Evolutionary conservation across 2,797 vertebrate genomes (phyloP).

Genomic region (Tapirus indicus): DNA sequence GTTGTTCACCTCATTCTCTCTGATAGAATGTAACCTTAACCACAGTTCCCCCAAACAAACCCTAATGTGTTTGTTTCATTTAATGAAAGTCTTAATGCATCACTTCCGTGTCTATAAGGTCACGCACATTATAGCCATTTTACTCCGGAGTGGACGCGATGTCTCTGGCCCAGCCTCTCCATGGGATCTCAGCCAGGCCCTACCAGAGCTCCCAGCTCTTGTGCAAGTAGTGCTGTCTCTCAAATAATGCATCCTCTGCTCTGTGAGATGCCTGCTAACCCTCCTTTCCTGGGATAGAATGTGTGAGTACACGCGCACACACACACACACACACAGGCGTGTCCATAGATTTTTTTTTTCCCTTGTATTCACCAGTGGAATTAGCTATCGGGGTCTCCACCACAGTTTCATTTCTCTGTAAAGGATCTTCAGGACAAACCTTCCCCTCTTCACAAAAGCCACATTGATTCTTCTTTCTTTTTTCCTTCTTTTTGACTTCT

Average conservation of each 20-base stretch:
- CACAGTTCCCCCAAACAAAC: not conserved
- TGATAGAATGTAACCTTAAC: not conserved
- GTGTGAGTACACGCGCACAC: not conserved
- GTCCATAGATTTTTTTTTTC: not conserved
- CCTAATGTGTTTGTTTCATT: not conserved
- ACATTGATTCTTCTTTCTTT: rapidly evolving
- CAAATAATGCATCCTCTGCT: not conserved
- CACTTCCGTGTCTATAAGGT: not conserved
- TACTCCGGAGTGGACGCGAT: not conserved
- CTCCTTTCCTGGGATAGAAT: not conserved
- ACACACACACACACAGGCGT: rapidly evolving
- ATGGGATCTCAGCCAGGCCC: not conserved
- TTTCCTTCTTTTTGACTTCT: not conserved
- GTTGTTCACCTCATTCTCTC: not conserved
- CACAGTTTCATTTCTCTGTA: not conserved
- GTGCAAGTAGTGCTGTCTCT: not conserved
- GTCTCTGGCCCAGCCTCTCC: not conserved
- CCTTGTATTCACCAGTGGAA: rapidly evolving
- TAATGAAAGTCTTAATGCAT: not conserved
- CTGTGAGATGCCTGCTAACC: rapidly evolving
- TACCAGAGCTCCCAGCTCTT: rapidly evolving
- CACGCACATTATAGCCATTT: not conserved
- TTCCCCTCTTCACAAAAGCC: too few relatives aligned
- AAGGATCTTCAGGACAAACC: too few relatives aligned
- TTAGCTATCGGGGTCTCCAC: rapidly evolving